phyloP scores from a whole-genome alignment of 2,113 vertebrate genomes.

The Callaeas wilsoni region DNA sequence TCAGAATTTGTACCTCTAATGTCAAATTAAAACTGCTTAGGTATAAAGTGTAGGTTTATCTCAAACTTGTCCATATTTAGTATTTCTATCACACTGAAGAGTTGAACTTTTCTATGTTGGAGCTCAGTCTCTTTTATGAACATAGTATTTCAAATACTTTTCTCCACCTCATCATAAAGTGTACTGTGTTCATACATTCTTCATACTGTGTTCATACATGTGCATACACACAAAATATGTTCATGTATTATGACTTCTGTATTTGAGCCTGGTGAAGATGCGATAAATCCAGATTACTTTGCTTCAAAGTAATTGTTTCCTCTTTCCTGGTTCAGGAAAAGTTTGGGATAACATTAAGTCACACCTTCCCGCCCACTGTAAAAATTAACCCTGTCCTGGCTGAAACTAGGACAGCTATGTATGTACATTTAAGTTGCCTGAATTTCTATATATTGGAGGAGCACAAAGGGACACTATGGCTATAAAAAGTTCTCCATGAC shows the following conservation, averaged over 20 bases:
- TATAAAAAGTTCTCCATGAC: background rate
- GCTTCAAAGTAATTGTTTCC: background rate
- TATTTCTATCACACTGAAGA: background rate
- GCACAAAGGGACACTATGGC: rapidly evolving
- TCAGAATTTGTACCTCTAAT: background rate
- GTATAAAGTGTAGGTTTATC: background rate
- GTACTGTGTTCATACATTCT: background rate
- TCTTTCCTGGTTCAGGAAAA: background rate
- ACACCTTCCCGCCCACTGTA: rapidly evolving
- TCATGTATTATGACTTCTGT: background rate
- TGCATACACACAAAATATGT: background rate
- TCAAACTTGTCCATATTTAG: background rate
- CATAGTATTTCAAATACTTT: background rate
- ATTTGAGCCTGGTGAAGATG: background rate
- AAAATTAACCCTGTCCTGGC: background rate
- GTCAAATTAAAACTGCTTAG: background rate
- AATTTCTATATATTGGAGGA: background rate
- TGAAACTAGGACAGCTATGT: background rate
- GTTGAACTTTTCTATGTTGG: background rate
- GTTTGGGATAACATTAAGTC: background rate
- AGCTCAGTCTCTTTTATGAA: background rate
- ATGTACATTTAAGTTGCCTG: background rate
- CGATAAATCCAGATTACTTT: background rate
- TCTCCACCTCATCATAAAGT: background rate
- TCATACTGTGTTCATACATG: background rate